Percentiles rank a stretch among this genome's conserved stretches.
phyloP scores from a whole-genome alignment of 2,113 vertebrate species.

The Terrapene triunguis region DNA sequence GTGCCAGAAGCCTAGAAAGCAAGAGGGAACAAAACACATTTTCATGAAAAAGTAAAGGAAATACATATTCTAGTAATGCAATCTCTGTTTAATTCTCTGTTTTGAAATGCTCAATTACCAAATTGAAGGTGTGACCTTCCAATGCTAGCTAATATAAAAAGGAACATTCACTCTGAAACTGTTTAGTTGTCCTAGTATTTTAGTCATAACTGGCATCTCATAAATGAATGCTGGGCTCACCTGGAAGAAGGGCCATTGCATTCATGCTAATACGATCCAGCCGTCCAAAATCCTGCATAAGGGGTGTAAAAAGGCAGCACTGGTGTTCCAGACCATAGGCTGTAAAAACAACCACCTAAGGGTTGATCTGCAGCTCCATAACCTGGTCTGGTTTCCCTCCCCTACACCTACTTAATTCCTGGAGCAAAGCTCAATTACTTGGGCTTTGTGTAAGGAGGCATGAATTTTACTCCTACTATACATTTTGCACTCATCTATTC shows the following conservation, averaged over 20 bases:
- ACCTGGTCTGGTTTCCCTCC: not conserved
- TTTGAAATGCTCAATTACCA: not conserved
- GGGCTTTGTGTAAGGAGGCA: accelerated
- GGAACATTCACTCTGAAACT: not conserved
- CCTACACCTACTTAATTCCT: not conserved
- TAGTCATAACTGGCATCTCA: not conserved
- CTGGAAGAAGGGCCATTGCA: accelerated
- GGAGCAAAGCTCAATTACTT: not conserved
- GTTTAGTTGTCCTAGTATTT: not conserved
- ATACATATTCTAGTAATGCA: not conserved
- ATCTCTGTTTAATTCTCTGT: not conserved
- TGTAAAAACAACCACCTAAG: not conserved
- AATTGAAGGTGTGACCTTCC: not conserved
- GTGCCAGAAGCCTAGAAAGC: not conserved
- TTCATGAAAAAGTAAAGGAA: not conserved
- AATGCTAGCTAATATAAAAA: not conserved
- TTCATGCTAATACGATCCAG: not conserved
- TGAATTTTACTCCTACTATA: not conserved
- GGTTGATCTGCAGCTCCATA: not conserved
- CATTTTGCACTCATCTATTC: not conserved
- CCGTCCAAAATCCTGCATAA: not conserved
- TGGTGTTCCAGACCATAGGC: not conserved
- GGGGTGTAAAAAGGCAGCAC: not conserved
- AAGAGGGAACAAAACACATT: not conserved
- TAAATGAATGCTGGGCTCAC: not conserved